A percentile compares a stretch with the other conserved stretches of the same genome.
Evolutionary conservation across 1,140 invertebrate species (phyloP).

Genomic region (Anastrepha obliqua): DNA sequence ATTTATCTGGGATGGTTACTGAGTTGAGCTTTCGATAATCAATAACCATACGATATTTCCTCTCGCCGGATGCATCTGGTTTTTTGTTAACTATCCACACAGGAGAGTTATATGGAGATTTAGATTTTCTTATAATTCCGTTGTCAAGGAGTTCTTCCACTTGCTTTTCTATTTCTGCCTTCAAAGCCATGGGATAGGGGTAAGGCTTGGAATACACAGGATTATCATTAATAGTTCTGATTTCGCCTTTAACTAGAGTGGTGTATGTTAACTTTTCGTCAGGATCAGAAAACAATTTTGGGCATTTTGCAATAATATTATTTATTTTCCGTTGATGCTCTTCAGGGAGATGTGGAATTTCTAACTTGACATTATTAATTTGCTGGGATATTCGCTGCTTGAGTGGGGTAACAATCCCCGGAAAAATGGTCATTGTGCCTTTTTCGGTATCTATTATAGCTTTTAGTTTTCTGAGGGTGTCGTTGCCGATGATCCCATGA

Average conservation of each 20-base stretch:
- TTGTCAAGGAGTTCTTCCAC: slow-evolving; percentile 64
- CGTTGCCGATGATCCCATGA: slow-evolving; percentile 52
- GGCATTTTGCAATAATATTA: slow-evolving; percentile 27
- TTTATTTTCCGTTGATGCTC: slow-evolving; percentile 38
- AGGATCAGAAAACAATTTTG: slow-evolving; percentile 47
- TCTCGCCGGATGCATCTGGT: slow-evolving; percentile 60
- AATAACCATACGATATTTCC: slow-evolving; percentile 68
- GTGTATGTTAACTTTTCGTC: slow-evolving; percentile 32
- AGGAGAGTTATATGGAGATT: slow-evolving; percentile 62
- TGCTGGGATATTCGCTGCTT: slow-evolving; percentile 22
- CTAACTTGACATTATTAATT: slow-evolving; percentile 38
- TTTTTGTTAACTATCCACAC: slow-evolving; percentile 59
- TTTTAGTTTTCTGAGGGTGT: slow-evolving; percentile 53
- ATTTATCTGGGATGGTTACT: slow-evolving; percentile 71
- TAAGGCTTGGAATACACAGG: slow-evolving; percentile 60
- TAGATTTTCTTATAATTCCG: slow-evolving; percentile 64
- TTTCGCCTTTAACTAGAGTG: slow-evolving; percentile 54
- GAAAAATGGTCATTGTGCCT: slow-evolving; percentile 18
- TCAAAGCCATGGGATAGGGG: slow-evolving; percentile 60
- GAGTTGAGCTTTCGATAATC: slow-evolving; percentile 69
- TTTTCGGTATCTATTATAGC: slow-evolving; percentile 50
- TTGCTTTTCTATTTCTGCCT: slow-evolving; percentile 62
- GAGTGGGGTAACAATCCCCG: background rate
- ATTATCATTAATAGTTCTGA: slow-evolving; percentile 50
- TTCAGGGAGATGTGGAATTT: background rate